Conservation (phyloP, 2,113 vertebrate species). For the Otolemur garnettii region DNA sequence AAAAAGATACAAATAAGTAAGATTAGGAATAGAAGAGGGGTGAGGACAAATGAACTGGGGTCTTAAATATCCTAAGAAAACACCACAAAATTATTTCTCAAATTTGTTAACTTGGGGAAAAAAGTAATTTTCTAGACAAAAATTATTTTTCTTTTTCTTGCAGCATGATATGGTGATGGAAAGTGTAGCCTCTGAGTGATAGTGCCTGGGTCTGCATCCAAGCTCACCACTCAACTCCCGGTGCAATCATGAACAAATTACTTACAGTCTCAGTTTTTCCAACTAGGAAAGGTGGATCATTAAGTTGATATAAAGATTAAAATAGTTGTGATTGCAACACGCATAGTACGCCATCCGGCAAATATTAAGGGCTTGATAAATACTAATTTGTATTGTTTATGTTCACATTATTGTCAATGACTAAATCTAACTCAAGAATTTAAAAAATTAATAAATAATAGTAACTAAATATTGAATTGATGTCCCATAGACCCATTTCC, state of each 20-base stretch:
- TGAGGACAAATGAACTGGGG: background rate
- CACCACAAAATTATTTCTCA: background rate
- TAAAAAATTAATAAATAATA: background rate
- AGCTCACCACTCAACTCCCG: background rate
- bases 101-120: background rate
- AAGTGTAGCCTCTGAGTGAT: background rate
- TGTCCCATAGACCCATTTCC: background rate
- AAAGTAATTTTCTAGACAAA: background rate
- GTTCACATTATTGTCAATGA: background rate
- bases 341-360: background rate
- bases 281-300: background rate
- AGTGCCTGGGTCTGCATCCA: background rate
- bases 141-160: background rate
- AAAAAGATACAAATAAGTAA: background rate
- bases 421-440: background rate
- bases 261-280: background rate
- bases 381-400: background rate
- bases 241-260: background rate
- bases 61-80: conserved; percentile 2
- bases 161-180: background rate
- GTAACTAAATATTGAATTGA: background rate
- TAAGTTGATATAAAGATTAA: background rate
- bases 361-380: background rate
- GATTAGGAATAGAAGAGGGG: background rate
- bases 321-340: background rate